Conservation (phyloP, 2,888 invertebrate genomes). For the Synergus laeviventris region DNA sequence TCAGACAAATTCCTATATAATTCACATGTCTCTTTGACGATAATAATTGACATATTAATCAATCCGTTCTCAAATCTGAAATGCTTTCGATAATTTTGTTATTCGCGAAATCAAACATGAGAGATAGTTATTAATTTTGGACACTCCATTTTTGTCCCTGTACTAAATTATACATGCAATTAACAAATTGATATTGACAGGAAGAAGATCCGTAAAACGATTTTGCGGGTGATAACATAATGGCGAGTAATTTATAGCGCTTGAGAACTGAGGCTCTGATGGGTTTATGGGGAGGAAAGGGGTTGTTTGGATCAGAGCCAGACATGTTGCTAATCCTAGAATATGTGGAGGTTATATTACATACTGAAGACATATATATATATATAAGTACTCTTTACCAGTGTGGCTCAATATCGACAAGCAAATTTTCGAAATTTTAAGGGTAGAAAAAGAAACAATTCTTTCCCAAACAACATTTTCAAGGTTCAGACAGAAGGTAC, state of each 20-base stretch:
- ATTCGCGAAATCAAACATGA: not conserved
- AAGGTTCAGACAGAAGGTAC: no score
- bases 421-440: not conserved
- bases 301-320: slow-evolving; percentile 61
- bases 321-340: slow-evolving; percentile 61
- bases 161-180: slow-evolving; percentile 26
- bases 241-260: slow-evolving; percentile 59
- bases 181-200: slow-evolving; percentile 43
- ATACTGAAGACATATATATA: slow-evolving; percentile 11
- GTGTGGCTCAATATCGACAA: not conserved
- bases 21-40: not conserved
- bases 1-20: not conserved
- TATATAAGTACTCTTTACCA: slow-evolving; percentile 6
- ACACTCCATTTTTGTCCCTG: not conserved
- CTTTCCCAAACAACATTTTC: no score
- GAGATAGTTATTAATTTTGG: not conserved
- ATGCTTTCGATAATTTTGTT: not conserved
- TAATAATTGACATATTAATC: not conserved
- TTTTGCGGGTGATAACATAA: slow-evolving; percentile 52
- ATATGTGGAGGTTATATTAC: slow-evolving; percentile 44
- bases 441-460: no score
- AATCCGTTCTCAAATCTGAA: not conserved
- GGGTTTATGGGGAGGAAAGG: slow-evolving; percentile 13
- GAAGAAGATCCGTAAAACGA: slow-evolving; percentile 46
- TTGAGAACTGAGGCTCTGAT: slow-evolving; percentile 40